Evolutionary conservation across 1,140 invertebrate species (phyloP), one percentile per base, ranked within the genome.

Genomic region (Aphaenogaster floridana): DNA sequence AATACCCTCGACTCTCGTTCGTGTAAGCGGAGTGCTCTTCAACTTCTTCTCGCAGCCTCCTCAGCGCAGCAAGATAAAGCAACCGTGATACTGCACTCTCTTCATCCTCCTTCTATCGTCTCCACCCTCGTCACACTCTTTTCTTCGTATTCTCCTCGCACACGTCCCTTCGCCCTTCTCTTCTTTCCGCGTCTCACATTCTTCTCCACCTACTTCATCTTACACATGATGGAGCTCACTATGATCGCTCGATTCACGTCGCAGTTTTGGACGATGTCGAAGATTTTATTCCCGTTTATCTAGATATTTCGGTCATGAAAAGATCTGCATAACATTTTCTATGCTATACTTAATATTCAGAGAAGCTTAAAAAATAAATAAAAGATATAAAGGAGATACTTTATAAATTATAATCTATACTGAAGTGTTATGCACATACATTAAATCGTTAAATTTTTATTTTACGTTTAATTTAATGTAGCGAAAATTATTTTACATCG

Each of bases 11-110:
- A 61, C 61, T 74, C 64, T 66, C 81, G 81, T 90, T 79, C 84
- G 68, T 92, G 78, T 84, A 89, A 77, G 79, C 72, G 68, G 68
- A 90, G 83, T 76, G 80, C 89, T 87, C 88, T 91, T 90, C 90
- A 84, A 87, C 88, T 90, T 91, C 89, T 90, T 90, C 78, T 71
- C 77, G 69, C 85, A 90, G 88, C 71, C 90, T 91, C 68, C 89
- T 88, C 91, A 57, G 86, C 72, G 79, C 77, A 74, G 80, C 79
- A 78, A 93, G 93, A 93, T 94, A 94, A 94, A 93, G 91, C 92
- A 87, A 87, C 90, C 94, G 91, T 86, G 92, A 94, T 94, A 93
- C 91, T 84, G 86, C 86, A 63, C 63, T 87, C 48, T 86, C 79
- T n/a, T 66, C 77, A 71, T 78, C 36, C 50, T 78, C 61, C 83